Base-by-base conservation (phyloP, 2,113 vertebrate species). In the Panthera tigris region DNA sequence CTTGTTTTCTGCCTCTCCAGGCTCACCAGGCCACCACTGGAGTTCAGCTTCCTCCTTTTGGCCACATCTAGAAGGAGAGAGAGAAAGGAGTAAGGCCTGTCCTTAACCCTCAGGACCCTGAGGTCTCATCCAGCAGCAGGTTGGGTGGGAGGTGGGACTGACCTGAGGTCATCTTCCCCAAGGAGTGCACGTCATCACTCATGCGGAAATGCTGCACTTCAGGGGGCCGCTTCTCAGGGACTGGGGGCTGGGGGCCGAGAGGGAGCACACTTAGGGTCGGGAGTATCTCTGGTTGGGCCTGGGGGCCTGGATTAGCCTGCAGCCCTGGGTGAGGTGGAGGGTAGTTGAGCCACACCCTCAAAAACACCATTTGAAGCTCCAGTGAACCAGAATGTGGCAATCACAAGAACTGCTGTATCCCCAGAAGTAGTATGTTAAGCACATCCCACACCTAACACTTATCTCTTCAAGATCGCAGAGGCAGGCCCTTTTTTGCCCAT, bases 201-300 rank as follows among this genome's bases (percentile, higher is more conserved):
- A 98, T 95, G 50, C 97, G 98, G 90, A 98, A 97, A 74, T 98
- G 98, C 31, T 98, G 93, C 8, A 98, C 97, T 93, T 98, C 98
- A 1, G 98, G 98, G 76, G 98, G 98, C 69, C 98, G 93, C 92
- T 98, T 98, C 96, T 98, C 98, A 3, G 97, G 98, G 65, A 98
- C 85, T 0, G 97, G 97, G 63, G 90, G 96, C 98, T 98, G 39
- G 10, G 61, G 80, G 68, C 16, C 65, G 0, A 71, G 61, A 92
- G 82, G 78, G 66, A 94, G 52, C 39, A 87, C 23, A 33, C 3
- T 92, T 50, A 65, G 65, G 65, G 33, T 76, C 63, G 36, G 61
- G 66, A 80, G 33, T 12, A 19, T 27, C 93, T 29, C 7, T 0
- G 3, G 48, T 23, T 61, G 57, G 57, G 57, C 57, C 57, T 23